phyloP scores from a whole-genome alignment of 2,888 invertebrate species.

The Drosophila silvestris region DNA sequence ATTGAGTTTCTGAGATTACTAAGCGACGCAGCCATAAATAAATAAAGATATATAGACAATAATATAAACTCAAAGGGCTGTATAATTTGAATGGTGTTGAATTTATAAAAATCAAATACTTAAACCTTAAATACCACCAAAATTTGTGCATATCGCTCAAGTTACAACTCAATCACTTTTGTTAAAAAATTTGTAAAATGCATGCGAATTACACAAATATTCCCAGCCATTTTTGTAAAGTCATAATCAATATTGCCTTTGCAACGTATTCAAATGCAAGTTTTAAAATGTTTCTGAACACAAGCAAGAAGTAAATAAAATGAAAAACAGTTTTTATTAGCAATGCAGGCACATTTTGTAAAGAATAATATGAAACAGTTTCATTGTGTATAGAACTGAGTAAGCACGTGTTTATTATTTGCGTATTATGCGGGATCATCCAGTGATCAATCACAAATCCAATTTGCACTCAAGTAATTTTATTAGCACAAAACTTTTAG shows the following conservation, averaged over 20 bases:
- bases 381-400: not conserved
- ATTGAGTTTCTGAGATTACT: not conserved
- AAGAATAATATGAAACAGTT: not conserved
- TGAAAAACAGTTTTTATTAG: not conserved
- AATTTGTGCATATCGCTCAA: not conserved
- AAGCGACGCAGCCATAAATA: not conserved
- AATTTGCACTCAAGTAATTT: conserved; percentile 29
- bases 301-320: not conserved
- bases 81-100: not conserved
- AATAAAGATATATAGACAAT: not conserved
- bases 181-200: not conserved
- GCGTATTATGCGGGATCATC: not conserved
- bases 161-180: not conserved
- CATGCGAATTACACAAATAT: not conserved
- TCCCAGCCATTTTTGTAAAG: too few relatives aligned
- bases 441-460: conserved; percentile 16
- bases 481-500: conserved; percentile 30
- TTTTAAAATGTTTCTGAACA: not conserved
- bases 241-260: not conserved
- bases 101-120: not conserved
- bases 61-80: not conserved
- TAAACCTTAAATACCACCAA: not conserved
- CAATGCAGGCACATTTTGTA: not conserved
- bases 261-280: not conserved
- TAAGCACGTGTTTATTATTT: not conserved